Percentiles rank a stretch among this genome's conserved stretches.
Conservation (phyloP, 2,888 invertebrate species). For the Sminthurinus aureus region DNA sequence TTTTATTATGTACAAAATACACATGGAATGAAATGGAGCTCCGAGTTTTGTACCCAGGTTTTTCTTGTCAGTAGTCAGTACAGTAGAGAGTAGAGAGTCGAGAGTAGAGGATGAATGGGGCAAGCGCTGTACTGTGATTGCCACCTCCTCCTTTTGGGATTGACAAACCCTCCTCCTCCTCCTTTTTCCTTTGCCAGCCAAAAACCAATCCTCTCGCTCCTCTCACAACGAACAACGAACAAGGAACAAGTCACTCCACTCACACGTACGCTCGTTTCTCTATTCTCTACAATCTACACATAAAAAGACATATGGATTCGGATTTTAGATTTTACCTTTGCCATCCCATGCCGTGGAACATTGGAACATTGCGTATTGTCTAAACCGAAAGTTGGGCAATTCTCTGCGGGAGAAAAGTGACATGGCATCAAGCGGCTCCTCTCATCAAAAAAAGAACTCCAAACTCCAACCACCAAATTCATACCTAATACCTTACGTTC, state of each 20-base stretch:
- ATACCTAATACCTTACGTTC: no score
- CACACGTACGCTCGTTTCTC: no score
- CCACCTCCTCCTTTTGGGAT: conserved; percentile 43
- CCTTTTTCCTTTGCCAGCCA: conserved; percentile 59
- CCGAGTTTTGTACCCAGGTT: background rate
- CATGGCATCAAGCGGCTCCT: conserved; percentile 31
- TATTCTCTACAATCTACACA: no score
- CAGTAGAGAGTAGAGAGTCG: conserved; percentile 26
- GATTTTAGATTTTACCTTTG: no score
- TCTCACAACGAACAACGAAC: no score
- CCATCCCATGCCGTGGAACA: no score
- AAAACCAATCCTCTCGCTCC: conserved; percentile 57
- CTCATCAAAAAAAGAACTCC: background rate
- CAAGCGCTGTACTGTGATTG: conserved; percentile 57
- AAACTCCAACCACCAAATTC: no score
- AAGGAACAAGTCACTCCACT: no score
- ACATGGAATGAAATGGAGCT: no score
- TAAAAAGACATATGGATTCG: no score
- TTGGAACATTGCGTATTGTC: conserved; percentile 13
- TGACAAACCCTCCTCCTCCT: conserved; percentile 49
- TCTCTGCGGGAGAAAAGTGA: conserved; percentile 46
- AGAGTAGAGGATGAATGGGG: conserved; percentile 7
- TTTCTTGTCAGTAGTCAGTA: background rate
- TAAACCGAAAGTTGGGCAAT: conserved; percentile 54
- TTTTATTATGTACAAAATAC: no score